Base-by-base conservation (phyloP, 2,797 vertebrate genomes). In the Heteromormyrus szaboi region DNA sequence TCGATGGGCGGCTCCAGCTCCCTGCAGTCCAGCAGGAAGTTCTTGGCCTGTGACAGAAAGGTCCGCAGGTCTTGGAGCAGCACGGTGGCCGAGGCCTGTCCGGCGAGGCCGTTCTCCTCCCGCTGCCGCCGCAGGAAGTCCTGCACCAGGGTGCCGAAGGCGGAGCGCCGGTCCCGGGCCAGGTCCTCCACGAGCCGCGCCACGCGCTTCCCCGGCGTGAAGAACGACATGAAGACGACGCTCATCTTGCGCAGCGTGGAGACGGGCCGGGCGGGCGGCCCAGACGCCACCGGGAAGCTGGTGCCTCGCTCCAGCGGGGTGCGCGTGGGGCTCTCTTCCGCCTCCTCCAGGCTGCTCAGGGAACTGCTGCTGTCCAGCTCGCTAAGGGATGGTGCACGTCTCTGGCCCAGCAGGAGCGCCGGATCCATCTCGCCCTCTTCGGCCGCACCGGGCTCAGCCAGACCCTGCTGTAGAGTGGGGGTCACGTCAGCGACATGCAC, bases 281-380 rank as follows among this genome's bases (percentile, higher is more conserved):
- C 17, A 33, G 89, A 87, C 3, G 85, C 90, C 56, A 88, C 84
- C 0, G 92, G 92, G 65, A 85, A 89, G 88, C 91, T 92, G 72
- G 85, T 91, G 59, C 87, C 88, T 17, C 90, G 91, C 51, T 88
- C 68, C 48, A 94, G 89, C 0, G 90, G 81, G 9, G 89, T 92
- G 9, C 89, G 90, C 83, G 92, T 17, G 0, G 89, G 56, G 44
- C 90, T 92, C 87, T 95, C 93, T 54, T 90, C 93, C 5, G 91
- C 90, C 88, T 94, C 95, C 87, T 96, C 95, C 0, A 94, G 94
- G 90, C 96, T 95, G 91, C 95, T 95, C 53, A 95, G 92, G 33
- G 96, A 97, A 89, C 93, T 95, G 92, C 95, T 95, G 76, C 94
- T 96, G 88, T 95, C 95, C 25, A 93, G 91, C 87, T 96, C 95